Evolutionary conservation across 2,113 vertebrate genomes (phyloP).

Genomic region (Phalacrocorax brasilianus): DNA sequence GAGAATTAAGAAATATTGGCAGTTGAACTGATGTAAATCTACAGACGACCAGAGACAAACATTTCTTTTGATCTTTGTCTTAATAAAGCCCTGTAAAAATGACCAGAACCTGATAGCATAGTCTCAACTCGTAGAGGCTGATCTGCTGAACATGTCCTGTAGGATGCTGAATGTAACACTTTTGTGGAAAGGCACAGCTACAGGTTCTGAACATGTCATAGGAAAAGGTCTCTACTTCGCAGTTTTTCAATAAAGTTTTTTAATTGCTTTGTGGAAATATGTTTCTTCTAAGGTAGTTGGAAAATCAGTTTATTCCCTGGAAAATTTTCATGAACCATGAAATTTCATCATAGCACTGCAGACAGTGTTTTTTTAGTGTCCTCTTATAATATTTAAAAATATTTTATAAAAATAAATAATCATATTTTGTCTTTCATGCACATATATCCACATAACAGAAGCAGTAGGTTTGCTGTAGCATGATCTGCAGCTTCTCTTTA

Average conservation of each 20-base stretch:
- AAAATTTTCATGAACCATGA: too few species aligned
- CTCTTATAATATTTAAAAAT: not conserved
- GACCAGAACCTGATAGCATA: constrained; percentile 65
- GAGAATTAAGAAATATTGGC: constrained; percentile 74
- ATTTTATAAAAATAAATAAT: not conserved
- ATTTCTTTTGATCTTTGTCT: constrained; percentile 77
- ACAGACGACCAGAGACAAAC: constrained; percentile 74
- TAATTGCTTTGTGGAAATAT: not conserved
- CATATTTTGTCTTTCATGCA: not conserved
- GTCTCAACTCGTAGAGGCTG: constrained; percentile 56
- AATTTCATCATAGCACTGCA: too few species aligned
- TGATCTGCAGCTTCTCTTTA: not conserved
- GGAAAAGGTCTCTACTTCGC: not conserved
- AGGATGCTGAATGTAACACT: not conserved
- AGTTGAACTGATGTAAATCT: constrained; percentile 76
- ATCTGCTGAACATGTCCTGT: not conserved
- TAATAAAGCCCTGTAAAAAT: constrained; percentile 72
- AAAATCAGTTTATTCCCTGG: not conserved
- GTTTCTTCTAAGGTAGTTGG: not conserved
- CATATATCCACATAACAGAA: not conserved
- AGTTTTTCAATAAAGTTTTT: not conserved
- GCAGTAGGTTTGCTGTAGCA: not conserved
- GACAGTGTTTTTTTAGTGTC: too few species aligned
- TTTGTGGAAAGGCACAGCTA: not conserved
- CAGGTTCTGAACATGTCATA: not conserved